These are phyloP conservation scores for Diprion similis DNA, from an alignment of 1,140 invertebrate species.

Conservation along the genomic window DNA sequence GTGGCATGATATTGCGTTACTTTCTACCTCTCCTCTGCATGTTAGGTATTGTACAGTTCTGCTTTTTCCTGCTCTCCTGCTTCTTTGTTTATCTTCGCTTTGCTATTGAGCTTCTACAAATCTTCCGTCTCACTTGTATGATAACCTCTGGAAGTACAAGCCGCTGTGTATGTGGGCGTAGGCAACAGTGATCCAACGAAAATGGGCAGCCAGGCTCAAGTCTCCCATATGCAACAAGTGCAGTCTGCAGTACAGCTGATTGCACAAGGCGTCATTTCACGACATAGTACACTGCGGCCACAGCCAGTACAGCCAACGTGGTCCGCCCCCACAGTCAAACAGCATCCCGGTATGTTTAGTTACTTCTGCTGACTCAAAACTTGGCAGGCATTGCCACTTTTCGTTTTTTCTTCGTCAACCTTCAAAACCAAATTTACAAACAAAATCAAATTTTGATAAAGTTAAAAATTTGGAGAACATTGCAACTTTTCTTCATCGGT, in stretches of 20 bases:
- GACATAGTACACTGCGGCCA: constrained; percentile 42
- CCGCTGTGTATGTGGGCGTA: constrained; percentile 29
- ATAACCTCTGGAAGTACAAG: constrained; percentile 6
- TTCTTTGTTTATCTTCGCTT: not conserved
- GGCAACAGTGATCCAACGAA: constrained; percentile 51
- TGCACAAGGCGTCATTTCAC: constrained; percentile 49
- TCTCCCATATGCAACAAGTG: constrained; percentile 53
- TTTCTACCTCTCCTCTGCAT: constrained; percentile 16
- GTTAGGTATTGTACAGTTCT: too few species aligned
- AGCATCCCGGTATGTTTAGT: constrained; percentile 51
- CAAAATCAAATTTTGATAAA: too few species aligned
- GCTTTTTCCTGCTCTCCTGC: not conserved
- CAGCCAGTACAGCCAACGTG: constrained; percentile 45
- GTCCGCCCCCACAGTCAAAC: constrained; percentile 50
- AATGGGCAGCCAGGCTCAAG: constrained; percentile 49
- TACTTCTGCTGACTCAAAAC: not conserved
- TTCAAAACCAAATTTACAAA: too few species aligned
- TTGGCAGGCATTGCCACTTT: not conserved
- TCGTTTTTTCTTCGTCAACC: not conserved
- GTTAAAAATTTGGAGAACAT: too few species aligned
- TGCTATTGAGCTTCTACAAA: constrained; percentile 17
- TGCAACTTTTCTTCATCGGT: too few species aligned
- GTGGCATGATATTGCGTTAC: not conserved
- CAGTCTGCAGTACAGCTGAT: constrained; percentile 54
- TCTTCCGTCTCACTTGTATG: constrained; percentile 10